Base-by-base conservation (phyloP, 2,113 vertebrate species). In the Calidris pygmaea region DNA sequence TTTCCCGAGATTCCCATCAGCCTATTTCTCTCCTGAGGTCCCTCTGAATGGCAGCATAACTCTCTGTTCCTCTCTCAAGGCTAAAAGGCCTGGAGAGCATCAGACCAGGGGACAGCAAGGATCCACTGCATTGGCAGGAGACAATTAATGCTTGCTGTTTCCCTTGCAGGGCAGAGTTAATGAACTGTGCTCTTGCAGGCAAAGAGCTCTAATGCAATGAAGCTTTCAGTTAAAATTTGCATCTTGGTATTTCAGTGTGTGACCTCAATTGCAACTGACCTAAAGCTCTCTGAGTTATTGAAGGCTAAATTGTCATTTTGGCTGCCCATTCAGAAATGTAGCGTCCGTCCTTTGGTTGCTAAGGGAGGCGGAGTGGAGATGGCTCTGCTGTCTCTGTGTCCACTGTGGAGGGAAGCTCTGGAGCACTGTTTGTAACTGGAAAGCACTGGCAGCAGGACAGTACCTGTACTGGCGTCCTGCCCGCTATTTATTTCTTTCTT, bases 131-230 rank as follows among this genome's bases (percentile, higher is more conserved):
- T 39, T 94, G 89, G 37, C 92, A 88, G 89, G 89, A 89, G 80
- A 27, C 76, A 70, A 27, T 92, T 95, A 89, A 87, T 87, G 83
- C 82, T 90, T 88, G 12, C 85, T 65, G 80, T 58, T 97, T 95
- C 41, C 91, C 79, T 86, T 66, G 72, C 76, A 96, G 92, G 78
- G 87, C 85, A 92, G 82, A 19, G 86, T 47, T 94, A 82, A 94
- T 97, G 89, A 93, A 92, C 91, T 91, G 84, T 47, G 59, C 35
- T 85, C 41, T 56, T 79, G 70, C 56, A 82, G 55, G 65, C 70
- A 74, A 65, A 85, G 29, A 43, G 26, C 60, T 92, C 30, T 26
- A 66, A 55, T 59, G 58, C 41, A 52, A 3, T 4, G 5, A 55
- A 63, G 27, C 32, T 66, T 82, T 80, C 53, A 13, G 78, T 56